Evolutionary conservation across 2,113 vertebrate genomes (phyloP).

Genomic region (Channa argus): DNA sequence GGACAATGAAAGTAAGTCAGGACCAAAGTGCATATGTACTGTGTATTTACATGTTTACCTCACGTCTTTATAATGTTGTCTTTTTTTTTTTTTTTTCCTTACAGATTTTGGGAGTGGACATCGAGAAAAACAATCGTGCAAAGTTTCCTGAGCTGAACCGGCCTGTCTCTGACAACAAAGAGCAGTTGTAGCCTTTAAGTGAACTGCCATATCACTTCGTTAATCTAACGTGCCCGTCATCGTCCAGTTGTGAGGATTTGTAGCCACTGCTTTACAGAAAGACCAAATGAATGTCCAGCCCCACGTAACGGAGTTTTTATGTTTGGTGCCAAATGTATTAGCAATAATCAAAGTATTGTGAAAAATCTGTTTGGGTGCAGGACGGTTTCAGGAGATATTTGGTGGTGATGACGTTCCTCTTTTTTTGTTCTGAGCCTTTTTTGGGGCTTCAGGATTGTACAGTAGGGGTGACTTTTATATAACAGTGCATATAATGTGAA

Average conservation of each 20-base stretch:
- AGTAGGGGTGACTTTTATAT: no score
- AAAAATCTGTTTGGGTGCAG: neutral
- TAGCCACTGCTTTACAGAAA: no score
- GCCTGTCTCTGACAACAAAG: neutral
- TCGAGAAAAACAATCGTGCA: slow-evolving; percentile 14
- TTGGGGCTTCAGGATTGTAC: no score
- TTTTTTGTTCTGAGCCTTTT: no score
- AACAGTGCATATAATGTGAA: no score
- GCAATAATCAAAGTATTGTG: neutral
- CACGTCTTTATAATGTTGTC: no score
- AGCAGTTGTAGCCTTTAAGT: neutral
- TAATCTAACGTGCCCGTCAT: no score
- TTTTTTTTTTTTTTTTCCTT: neutral
- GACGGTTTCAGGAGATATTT: neutral
- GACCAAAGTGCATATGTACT: no score
- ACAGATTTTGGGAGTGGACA: slow-evolving; percentile 42
- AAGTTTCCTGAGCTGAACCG: slow-evolving; percentile 49
- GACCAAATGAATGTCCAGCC: slow-evolving; percentile 27
- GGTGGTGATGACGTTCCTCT: no score
- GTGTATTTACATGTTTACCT: no score
- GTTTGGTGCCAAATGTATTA: neutral
- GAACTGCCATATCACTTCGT: neutral
- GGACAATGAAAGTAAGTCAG: slow-evolving; percentile 69
- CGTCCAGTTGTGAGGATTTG: no score
- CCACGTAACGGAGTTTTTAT: neutral